Evolutionary conservation across 2,113 vertebrate genomes (phyloP), one percentile per base, ranked within the genome.

Genomic region (Oreochromis tanganicae): DNA sequence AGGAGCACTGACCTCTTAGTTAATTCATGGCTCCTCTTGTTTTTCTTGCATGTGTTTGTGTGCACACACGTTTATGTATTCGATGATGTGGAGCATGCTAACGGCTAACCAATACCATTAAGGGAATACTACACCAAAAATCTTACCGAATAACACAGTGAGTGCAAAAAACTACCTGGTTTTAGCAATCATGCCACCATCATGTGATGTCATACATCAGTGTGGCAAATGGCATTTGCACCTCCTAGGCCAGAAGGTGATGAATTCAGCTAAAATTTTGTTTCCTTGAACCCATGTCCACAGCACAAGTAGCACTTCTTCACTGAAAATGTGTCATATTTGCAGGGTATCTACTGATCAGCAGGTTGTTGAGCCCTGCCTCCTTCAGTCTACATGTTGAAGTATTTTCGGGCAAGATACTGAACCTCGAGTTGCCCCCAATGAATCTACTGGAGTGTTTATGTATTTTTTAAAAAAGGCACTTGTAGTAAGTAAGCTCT

Each of bases 1-100:
- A 56, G 84, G 91, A 88, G 82, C 88, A 78, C 85, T 89, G 94
- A 92, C 80, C 91, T 83, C 81, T 89, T 59, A 27, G 87, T 86
- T 94, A 91, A 88, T 94, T 38, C 75, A 19, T 38, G 79, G 52
- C 50, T 34, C 41, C 43, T 88, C 87, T 41, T 89, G 66, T 88
- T 75, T 56, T 61, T 81, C 41, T 36, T 36, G 5, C 46, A 36
- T 63, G 9, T 75, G 24, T 56, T 50, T 12, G 34, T 75, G 16
- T 81, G 75, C 17, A 4, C 41, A 73, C 8, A 12, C 43, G 6
- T 85, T 38, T 57, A 19, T 80, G 71, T 34, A 14, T 32, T 24
- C 4, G 10, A 19, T 78, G 16, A 75, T 38, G 82, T 57, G 4
- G 10, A 21, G 55, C 32, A 68, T 66, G 46, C 73, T 34, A 52